phyloP scores from a whole-genome alignment of 2,888 invertebrate genomes.

The Elysia crispata region DNA sequence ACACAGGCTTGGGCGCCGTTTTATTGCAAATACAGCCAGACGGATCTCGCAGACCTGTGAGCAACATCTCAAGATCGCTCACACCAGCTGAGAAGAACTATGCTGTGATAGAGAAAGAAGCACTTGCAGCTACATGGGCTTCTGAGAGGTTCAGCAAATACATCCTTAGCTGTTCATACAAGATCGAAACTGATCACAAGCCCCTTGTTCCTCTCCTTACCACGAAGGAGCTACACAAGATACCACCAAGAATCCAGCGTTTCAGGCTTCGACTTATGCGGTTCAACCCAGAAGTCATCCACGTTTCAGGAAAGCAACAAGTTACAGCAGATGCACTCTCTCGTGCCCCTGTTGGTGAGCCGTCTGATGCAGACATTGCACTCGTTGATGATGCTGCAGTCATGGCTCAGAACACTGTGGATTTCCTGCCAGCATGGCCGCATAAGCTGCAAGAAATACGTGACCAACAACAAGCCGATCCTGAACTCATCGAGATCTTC shows the following conservation, averaged over 20 bases:
- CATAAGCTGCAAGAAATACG: conserved; percentile 12
- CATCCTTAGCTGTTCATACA: neutral
- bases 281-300: neutral
- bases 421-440: conserved; percentile 20
- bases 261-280: conserved; percentile 35
- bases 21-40: conserved; percentile 12
- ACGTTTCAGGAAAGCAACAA: neutral
- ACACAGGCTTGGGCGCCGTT: conserved; percentile 1
- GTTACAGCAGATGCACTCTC: conserved; percentile 9
- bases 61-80: conserved; percentile 27
- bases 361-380: neutral
- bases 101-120: neutral
- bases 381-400: neutral
- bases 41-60: conserved; percentile 13
- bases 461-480: neutral
- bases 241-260: conserved; percentile 43
- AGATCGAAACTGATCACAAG: conserved; percentile 21
- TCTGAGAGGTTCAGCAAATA: conserved; percentile 11
- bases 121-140: conserved; percentile 17
- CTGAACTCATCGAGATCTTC: neutral
- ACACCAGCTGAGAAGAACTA: neutral
- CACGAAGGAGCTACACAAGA: conserved; percentile 31
- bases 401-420: neutral
- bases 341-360: neutral
- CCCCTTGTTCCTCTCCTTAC: conserved; percentile 23